phyloP scores from a whole-genome alignment of 2,113 vertebrate species.

The Reinhardtius hippoglossoides region DNA sequence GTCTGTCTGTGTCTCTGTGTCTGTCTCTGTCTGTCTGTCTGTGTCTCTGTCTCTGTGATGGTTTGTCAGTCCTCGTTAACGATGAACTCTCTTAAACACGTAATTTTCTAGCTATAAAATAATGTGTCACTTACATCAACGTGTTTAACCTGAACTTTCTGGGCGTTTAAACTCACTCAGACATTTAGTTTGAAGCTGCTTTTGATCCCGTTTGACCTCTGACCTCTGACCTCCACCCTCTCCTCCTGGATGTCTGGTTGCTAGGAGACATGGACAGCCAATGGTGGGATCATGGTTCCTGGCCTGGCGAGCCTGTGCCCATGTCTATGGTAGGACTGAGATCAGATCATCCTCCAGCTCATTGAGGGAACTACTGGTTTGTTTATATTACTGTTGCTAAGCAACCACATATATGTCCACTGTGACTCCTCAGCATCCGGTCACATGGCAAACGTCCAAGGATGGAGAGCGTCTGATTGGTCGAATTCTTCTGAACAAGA shows the following conservation, averaged over 20 bases:
- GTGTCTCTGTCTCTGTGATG: no score
- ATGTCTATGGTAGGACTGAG: constrained; percentile 93
- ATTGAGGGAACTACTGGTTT: background rate
- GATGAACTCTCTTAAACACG: no score
- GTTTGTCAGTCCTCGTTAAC: no score
- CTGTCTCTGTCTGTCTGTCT: no score
- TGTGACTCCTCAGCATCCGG: constrained; percentile 85
- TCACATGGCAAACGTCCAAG: constrained; percentile 96
- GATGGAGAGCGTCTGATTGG: constrained; percentile 96
- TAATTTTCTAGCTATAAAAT: no score
- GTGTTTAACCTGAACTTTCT: background rate
- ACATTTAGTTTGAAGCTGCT: no score
- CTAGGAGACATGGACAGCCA: constrained; percentile 97
- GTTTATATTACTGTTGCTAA: constrained; percentile 34
- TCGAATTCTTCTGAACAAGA: constrained; percentile 94
- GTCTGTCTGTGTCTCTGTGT: no score
- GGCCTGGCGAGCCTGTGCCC: constrained; percentile 90
- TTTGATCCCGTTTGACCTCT: background rate
- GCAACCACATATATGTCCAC: background rate
- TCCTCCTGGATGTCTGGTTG: constrained; percentile 2
- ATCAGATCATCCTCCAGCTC: background rate
- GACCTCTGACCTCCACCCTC: constrained; percentile 15
- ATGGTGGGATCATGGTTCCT: constrained; percentile 94
- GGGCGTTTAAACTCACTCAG: no score
- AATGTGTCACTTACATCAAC: no score